A percentile compares a stretch with the other conserved stretches of the same genome.
These are phyloP conservation scores for Apodemia mormo DNA, from an alignment of 2,888 invertebrate genomes.

Conservation along the genomic window DNA sequence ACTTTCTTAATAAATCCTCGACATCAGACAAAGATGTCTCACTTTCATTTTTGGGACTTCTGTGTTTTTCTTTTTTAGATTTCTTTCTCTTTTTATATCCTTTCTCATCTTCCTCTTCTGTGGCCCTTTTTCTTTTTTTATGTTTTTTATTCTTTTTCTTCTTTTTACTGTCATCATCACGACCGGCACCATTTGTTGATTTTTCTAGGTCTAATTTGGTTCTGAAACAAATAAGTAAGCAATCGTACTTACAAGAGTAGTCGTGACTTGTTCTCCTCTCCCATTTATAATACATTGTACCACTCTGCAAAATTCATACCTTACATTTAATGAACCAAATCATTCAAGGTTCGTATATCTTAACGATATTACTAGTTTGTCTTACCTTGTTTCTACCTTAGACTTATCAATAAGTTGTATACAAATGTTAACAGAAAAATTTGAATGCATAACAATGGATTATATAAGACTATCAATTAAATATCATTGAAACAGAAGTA, in stretches of 20 bases:
- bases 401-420: slow-evolving; percentile 42
- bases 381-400: slow-evolving; percentile 31
- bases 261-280: slow-evolving; percentile 35
- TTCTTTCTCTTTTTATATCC: slow-evolving; percentile 81
- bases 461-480: neutral
- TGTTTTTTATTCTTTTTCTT: slow-evolving; percentile 82
- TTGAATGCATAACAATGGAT: slow-evolving; percentile 29
- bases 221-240: slow-evolving; percentile 48
- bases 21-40: slow-evolving; percentile 69
- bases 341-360: neutral
- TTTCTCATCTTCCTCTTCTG: slow-evolving; percentile 75
- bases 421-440: slow-evolving; percentile 46
- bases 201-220: slow-evolving; percentile 45
- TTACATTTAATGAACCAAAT: slow-evolving; percentile 17
- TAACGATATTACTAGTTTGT: slow-evolving; percentile 37
- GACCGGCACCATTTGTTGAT: slow-evolving; percentile 47
- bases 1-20: slow-evolving; percentile 66
- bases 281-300: slow-evolving; percentile 50
- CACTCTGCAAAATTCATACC: slow-evolving; percentile 53
- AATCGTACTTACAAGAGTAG: slow-evolving; percentile 52
- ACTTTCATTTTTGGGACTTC: slow-evolving; percentile 63
- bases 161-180: slow-evolving; percentile 65
- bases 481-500: slow-evolving; percentile 25
- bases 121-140: slow-evolving; percentile 86
- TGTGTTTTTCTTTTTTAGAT: slow-evolving; percentile 80